Evolutionary conservation across 2,113 vertebrate species (phyloP).

Genomic region (Mesocricetus auratus): DNA sequence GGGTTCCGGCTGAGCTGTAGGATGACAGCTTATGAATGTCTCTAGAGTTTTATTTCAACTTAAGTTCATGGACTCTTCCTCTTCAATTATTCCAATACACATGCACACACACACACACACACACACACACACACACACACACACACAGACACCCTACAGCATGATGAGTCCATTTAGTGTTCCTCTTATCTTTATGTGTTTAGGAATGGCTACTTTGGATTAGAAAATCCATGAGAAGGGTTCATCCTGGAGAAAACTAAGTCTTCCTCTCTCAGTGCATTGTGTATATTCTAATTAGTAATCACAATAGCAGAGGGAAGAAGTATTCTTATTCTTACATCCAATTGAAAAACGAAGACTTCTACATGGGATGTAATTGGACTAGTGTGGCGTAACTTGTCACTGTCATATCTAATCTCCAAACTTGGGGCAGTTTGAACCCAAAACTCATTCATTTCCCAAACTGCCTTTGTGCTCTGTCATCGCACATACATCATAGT

Average conservation of each 20-base stretch:
- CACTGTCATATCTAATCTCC: background rate
- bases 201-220: background rate
- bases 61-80: background rate
- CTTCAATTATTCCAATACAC: too few relatives aligned
- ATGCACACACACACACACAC: too few relatives aligned
- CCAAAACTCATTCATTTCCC: background rate
- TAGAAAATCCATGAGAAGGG: background rate
- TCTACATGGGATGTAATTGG: constrained; percentile 20
- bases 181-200: background rate
- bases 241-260: background rate
- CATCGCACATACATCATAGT: background rate
- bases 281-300: background rate
- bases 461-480: background rate
- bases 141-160: too few relatives aligned
- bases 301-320: background rate
- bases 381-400: background rate
- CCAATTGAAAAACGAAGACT: background rate
- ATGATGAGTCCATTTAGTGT: background rate
- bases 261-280: background rate
- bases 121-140: too few relatives aligned
- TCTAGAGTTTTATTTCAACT: background rate
- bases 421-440: background rate
- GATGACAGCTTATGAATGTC: constrained; percentile 51
- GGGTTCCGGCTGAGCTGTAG: constrained; percentile 42
- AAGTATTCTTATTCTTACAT: background rate